phyloP scores from a whole-genome alignment of 2,888 invertebrate genomes.

The Calliopum simillimum region DNA sequence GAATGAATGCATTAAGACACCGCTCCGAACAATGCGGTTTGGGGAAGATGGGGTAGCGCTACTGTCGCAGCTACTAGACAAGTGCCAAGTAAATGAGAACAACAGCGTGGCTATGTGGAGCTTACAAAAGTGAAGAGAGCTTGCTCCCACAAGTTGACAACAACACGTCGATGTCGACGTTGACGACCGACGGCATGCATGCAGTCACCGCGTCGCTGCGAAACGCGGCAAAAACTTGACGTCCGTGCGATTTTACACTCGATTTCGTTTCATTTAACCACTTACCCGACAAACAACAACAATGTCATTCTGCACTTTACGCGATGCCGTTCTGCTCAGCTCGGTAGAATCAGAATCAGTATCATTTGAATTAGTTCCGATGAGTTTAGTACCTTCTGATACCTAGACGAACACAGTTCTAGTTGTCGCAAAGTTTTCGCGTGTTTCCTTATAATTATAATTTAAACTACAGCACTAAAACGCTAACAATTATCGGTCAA shows the following conservation, averaged over 20 bases:
- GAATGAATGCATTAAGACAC: constrained; percentile 7
- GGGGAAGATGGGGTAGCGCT: neutral
- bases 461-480: too few relatives aligned
- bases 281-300: constrained; percentile 12
- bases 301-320: constrained; percentile 8
- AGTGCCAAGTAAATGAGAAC: constrained; percentile 1
- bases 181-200: neutral
- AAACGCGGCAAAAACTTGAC: neutral
- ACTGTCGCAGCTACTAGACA: neutral
- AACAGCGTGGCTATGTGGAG: neutral
- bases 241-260: constrained; percentile 28
- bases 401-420: constrained; percentile 56
- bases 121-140: neutral
- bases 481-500: too few relatives aligned
- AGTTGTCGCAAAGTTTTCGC: constrained; percentile 36
- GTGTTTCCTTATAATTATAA: neutral
- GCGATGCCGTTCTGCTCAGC: constrained; percentile 7
- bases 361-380: constrained; percentile 30
- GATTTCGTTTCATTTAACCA: constrained; percentile 17
- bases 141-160: neutral
- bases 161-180: constrained; percentile 6
- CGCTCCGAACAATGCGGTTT: neutral
- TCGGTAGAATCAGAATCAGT: constrained; percentile 24
- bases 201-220: neutral
- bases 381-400: constrained; percentile 57